These are phyloP conservation scores for Diarsia dahlii DNA, from an alignment of 2,888 invertebrate species.

Conservation along the genomic window DNA sequence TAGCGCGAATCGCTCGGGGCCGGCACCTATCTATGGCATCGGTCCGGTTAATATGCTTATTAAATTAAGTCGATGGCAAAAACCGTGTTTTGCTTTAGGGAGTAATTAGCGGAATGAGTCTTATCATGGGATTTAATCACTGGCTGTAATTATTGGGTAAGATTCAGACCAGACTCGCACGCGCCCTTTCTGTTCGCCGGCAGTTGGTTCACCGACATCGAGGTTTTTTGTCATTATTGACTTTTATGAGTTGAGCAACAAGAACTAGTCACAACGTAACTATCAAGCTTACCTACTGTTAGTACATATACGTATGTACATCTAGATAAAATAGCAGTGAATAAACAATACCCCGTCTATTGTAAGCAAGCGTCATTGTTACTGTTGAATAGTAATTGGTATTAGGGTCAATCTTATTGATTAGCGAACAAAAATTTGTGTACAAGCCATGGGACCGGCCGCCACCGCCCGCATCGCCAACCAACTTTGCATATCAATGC, in stretches of 20 bases:
- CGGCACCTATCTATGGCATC: slow-evolving; percentile 86
- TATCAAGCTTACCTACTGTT: slow-evolving; percentile 32
- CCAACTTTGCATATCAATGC: slow-evolving; percentile 89
- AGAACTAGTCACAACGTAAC: slow-evolving; percentile 33
- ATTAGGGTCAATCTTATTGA: slow-evolving; percentile 87
- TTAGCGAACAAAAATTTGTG: slow-evolving; percentile 86
- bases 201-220: slow-evolving; percentile 70
- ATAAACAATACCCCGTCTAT: slow-evolving; percentile 76
- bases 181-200: slow-evolving; percentile 70
- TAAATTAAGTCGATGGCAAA: slow-evolving; percentile 90
- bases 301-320: slow-evolving; percentile 24
- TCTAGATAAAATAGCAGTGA: slow-evolving; percentile 64
- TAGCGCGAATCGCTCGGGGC: slow-evolving; percentile 84
- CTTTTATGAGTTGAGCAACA: slow-evolving; percentile 49
- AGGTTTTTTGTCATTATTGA: slow-evolving; percentile 63
- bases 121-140: slow-evolving; percentile 89
- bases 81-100: slow-evolving; percentile 89
- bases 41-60: slow-evolving; percentile 89
- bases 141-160: slow-evolving; percentile 87
- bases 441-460: slow-evolving; percentile 83
- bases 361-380: slow-evolving; percentile 81
- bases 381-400: slow-evolving; percentile 82
- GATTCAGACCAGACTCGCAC: slow-evolving; percentile 78
- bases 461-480: slow-evolving; percentile 82
- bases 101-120: slow-evolving; percentile 89